Evolutionary conservation across 2,888 invertebrate genomes (phyloP).

Genomic region (Netelia inedita): DNA sequence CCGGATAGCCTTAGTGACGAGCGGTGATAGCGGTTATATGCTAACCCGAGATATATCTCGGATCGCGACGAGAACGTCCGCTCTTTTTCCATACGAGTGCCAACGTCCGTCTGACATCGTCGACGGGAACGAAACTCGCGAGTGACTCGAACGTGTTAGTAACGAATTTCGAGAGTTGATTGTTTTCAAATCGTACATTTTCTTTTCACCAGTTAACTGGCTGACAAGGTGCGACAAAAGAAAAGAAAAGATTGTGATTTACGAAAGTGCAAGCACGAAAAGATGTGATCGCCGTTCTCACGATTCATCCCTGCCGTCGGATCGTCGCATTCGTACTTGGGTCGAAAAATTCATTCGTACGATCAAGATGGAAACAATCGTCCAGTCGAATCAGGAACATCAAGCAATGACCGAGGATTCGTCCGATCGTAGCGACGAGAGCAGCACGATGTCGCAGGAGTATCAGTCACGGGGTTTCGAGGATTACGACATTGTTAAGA

Average conservation of each 20-base stretch:
- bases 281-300: constrained; percentile 33
- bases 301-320: neutral
- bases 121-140: constrained; percentile 61
- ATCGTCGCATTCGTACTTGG: constrained; percentile 6
- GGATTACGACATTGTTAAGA: constrained; percentile 78
- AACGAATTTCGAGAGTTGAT: neutral
- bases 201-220: neutral
- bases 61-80: constrained; percentile 61
- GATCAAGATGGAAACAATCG: constrained; percentile 76
- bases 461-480: constrained; percentile 77
- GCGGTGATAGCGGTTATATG: constrained; percentile 73
- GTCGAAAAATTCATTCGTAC: neutral
- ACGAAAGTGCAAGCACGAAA: neutral
- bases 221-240: neutral
- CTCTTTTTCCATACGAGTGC: constrained; percentile 14
- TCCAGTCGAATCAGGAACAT: constrained; percentile 72
- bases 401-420: constrained; percentile 75
- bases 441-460: constrained; percentile 76
- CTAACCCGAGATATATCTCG: constrained; percentile 47
- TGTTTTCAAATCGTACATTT: neutral
- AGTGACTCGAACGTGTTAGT: neutral
- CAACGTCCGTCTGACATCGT: constrained; percentile 77
- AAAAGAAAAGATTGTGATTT: neutral
- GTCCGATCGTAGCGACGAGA: constrained; percentile 77
- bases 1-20: constrained; percentile 77